Evolutionary conservation across 1,140 invertebrate genomes (phyloP).

Genomic region (Epicauta chinensis): DNA sequence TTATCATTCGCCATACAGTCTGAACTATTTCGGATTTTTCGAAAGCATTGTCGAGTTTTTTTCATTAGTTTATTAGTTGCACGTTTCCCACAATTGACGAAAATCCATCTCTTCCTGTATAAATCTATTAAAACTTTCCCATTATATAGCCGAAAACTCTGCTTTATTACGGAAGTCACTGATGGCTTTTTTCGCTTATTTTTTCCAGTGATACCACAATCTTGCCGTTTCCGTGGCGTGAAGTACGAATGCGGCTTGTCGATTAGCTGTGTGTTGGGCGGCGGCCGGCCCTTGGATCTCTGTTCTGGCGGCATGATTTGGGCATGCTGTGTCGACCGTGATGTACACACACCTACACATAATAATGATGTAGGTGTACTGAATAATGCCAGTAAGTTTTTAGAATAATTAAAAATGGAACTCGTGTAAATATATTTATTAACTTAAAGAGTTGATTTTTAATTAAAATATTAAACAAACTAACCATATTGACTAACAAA

Average conservation of each 20-base stretch:
- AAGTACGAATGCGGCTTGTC: constrained; percentile 84
- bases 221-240: constrained; percentile 81
- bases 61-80: no score
- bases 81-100: no score
- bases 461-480: constrained; percentile 1
- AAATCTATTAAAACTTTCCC: no score
- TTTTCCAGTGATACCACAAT: constrained; percentile 81
- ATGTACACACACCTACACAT: constrained; percentile 52
- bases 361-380: constrained; percentile 51
- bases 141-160: no score
- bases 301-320: constrained; percentile 91
- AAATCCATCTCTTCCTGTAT: no score
- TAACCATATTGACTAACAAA: constrained; percentile 21
- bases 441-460: no score
- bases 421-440: not conserved
- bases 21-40: no score
- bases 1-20: no score
- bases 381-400: constrained; percentile 79
- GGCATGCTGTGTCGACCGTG: constrained; percentile 86
- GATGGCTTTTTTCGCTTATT: no score
- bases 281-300: constrained; percentile 78
- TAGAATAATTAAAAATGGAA: not conserved
- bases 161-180: no score
- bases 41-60: no score
- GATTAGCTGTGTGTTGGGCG: constrained; percentile 81